Evolutionary conservation across 2,888 invertebrate genomes (phyloP).

Genomic region (Malacosoma neustria): DNA sequence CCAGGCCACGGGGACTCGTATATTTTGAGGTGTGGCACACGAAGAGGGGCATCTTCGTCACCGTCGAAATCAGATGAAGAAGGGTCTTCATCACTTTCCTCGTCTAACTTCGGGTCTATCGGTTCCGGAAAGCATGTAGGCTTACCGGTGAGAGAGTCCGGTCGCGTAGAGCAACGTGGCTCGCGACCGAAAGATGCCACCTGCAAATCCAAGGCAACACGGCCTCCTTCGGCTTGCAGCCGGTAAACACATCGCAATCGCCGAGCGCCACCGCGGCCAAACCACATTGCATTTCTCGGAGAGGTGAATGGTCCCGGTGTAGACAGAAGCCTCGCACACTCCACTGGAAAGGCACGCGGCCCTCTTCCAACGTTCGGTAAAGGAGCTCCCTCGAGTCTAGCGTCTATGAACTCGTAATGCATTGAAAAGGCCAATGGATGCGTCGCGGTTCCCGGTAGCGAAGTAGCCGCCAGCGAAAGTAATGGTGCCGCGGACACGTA

Average conservation of each 20-base stretch:
- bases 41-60: slow-evolving; percentile 50
- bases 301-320: slow-evolving; percentile 78
- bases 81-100: slow-evolving; percentile 19
- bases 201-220: slow-evolving; percentile 79
- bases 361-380: slow-evolving; percentile 60
- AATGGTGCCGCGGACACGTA: slow-evolving; percentile 75
- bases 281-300: slow-evolving; percentile 87
- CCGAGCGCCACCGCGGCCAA: slow-evolving; percentile 86
- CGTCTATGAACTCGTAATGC: slow-evolving; percentile 90
- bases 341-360: slow-evolving; percentile 38
- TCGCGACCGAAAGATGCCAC: slow-evolving; percentile 81
- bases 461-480: slow-evolving; percentile 57
- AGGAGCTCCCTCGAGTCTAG: slow-evolving; percentile 81
- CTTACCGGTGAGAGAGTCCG: slow-evolving; percentile 82
- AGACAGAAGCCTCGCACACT: slow-evolving; percentile 45
- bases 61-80: slow-evolving; percentile 21
- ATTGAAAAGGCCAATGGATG: slow-evolving; percentile 83
- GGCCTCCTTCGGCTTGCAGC: slow-evolving; percentile 80
- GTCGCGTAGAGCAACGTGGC: slow-evolving; percentile 78
- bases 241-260: slow-evolving; percentile 86
- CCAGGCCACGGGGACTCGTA: slow-evolving; percentile 84
- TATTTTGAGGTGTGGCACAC: slow-evolving; percentile 71
- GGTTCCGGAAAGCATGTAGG: slow-evolving; percentile 46
- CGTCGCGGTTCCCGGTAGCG: slow-evolving; percentile 83
- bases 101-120: slow-evolving; percentile 22